Evolutionary conservation across 2,113 vertebrate genomes (phyloP), one percentile per base, ranked within the genome.

Genomic region (Haemorhous mexicanus): DNA sequence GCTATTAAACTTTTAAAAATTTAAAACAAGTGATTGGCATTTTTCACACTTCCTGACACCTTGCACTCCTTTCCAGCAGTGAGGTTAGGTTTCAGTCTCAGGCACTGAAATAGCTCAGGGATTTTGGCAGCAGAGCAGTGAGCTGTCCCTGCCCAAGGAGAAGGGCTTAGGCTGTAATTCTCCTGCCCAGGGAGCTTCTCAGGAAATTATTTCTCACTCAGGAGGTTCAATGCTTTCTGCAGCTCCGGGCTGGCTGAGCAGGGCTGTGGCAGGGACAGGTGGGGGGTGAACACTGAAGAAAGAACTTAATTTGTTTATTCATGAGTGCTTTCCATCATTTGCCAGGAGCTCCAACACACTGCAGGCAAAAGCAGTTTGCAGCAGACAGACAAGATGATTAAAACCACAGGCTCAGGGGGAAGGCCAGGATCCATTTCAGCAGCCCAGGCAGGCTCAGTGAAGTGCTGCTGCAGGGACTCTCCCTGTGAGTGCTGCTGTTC

Each of bases 211-310:
- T 86, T 77, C 41, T 82, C 66, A 62, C n/a, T 30, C 44, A 35
- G 81, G 77, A 78, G 61, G 73, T 49, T 78, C 58, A 72, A 3
- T 28, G 52, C 69, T 81, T 90, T 64, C 89, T 79, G 56, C 56
- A 91, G 77, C 86, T 78, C 43, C 3, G 7, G 86, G 73, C 52
- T 89, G 72, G 66, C 78, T 10, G 6, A 44, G 44, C 43, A 67
- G 47, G 27, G 43, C 3, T 63, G 66, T 50, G 43, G 37, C 15
- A 9, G 44, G 39, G n/a, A 15, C 2, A 0, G 4, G 23, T 13
- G 4, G 7, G 23, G 13, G 41, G 19, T 18, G 27, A 37, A 76
- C 21, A 27, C n/a, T 64, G 58, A 59, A 39, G 27, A 35, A 81
- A 32, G 28, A 63, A 53, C 2, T 8, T 0, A 1, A 41, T 80